Conservation (phyloP, 2,888 invertebrate species). For the Balanococcus diminutus region DNA sequence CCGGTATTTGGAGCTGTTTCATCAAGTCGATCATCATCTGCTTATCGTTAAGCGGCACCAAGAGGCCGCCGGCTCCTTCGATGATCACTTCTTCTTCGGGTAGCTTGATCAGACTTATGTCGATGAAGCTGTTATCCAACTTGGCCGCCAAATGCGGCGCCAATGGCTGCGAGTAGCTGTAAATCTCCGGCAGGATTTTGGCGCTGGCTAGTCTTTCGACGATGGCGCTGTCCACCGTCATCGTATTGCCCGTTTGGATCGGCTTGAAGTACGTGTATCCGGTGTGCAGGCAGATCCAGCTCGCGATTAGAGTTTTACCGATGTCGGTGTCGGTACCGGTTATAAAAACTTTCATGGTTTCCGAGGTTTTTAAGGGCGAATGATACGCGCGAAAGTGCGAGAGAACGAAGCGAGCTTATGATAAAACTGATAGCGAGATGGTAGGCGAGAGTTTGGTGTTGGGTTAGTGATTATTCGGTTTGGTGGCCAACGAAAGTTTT, state of each 20-base stretch:
- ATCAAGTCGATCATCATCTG: slow-evolving; percentile 52
- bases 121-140: slow-evolving; percentile 38
- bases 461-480: neutral
- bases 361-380: neutral
- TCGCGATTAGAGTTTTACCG: slow-evolving; percentile 51
- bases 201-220: slow-evolving; percentile 34
- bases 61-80: slow-evolving; percentile 52
- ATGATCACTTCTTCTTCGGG: slow-evolving; percentile 48
- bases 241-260: slow-evolving; percentile 48
- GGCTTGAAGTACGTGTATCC: slow-evolving; percentile 53
- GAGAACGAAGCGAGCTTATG: neutral
- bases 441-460: neutral
- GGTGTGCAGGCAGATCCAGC: slow-evolving; percentile 54
- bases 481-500: neutral
- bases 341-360: slow-evolving; percentile 50
- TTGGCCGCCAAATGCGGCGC: slow-evolving; percentile 50
- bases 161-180: slow-evolving; percentile 30
- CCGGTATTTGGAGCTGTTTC: slow-evolving; percentile 29
- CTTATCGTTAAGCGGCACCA: slow-evolving; percentile 51
- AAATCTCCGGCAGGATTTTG: slow-evolving; percentile 24
- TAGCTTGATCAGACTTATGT: slow-evolving; percentile 35
- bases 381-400: neutral
- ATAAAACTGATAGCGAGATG: neutral
- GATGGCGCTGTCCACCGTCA: neutral
- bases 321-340: slow-evolving; percentile 54